phyloP scores from a whole-genome alignment of 2,888 invertebrate genomes.

The Eupithecia abbreviata region DNA sequence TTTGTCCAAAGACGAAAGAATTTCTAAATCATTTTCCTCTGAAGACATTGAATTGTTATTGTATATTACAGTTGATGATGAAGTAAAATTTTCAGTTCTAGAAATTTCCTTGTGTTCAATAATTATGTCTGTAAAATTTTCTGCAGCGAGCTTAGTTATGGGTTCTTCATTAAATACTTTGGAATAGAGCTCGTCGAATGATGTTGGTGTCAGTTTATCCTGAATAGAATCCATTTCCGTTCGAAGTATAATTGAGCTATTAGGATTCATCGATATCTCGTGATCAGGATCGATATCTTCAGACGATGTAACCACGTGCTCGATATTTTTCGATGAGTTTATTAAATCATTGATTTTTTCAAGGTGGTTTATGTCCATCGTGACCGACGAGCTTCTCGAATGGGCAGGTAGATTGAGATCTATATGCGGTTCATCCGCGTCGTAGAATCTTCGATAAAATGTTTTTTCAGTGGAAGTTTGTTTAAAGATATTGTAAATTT shows the following conservation, averaged over 20 bases:
- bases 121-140: neutral
- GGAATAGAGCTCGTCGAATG: neutral
- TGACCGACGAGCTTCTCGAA: neutral
- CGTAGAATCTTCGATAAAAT: conserved; percentile 4
- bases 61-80: neutral
- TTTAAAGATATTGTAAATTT: neutral
- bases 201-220: neutral
- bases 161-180: neutral
- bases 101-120: neutral
- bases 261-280: neutral
- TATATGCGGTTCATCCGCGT: conserved; percentile 10
- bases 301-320: neutral
- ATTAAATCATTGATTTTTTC: neutral
- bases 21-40: neutral
- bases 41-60: neutral
- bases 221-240: neutral
- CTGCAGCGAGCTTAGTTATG: neutral
- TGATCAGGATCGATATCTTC: neutral
- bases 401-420: neutral
- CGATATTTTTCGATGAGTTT: neutral
- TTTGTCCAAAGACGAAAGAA: neutral
- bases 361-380: neutral
- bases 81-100: neutral
- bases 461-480: conserved; percentile 15
- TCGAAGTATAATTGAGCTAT: neutral